A percentile compares a stretch with the other conserved stretches of the same genome.
Evolutionary conservation across 1,140 invertebrate species (phyloP).

Genomic region (Aphidius ervi): DNA sequence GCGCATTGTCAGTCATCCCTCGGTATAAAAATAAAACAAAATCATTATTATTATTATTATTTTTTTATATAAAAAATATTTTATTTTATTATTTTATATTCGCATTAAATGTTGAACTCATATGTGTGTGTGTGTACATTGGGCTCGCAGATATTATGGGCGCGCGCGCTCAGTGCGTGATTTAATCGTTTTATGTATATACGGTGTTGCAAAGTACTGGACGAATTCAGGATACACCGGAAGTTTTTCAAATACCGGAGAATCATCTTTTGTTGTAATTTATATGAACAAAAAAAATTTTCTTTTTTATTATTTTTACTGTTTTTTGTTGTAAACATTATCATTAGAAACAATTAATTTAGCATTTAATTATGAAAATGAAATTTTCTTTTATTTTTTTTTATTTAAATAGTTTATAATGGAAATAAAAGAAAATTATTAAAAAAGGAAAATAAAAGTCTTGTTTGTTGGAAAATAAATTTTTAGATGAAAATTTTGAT

Average conservation of each 20-base stretch:
- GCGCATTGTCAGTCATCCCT: slow-evolving; percentile 15
- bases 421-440: no score
- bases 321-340: background rate
- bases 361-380: slow-evolving; percentile 7
- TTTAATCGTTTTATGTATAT: slow-evolving; percentile 4
- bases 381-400: background rate
- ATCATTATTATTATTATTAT: background rate
- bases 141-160: background rate
- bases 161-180: slow-evolving; percentile 3
- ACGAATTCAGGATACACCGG: slow-evolving; percentile 8
- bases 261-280: slow-evolving; percentile 14
- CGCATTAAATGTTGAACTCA: background rate
- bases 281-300: background rate
- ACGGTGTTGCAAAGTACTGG: background rate
- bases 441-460: no score
- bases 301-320: background rate
- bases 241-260: slow-evolving; percentile 13
- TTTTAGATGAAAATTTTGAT: no score
- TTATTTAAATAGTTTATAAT: no score
- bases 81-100: slow-evolving; percentile 5
- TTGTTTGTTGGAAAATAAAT: no score
- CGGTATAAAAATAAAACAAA: background rate
- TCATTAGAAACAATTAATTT: slow-evolving; percentile 9
- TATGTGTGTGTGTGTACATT: no score
- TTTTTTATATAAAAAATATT: background rate